phyloP scores from a whole-genome alignment of 1,140 invertebrate genomes.

The Apis laboriosa region DNA sequence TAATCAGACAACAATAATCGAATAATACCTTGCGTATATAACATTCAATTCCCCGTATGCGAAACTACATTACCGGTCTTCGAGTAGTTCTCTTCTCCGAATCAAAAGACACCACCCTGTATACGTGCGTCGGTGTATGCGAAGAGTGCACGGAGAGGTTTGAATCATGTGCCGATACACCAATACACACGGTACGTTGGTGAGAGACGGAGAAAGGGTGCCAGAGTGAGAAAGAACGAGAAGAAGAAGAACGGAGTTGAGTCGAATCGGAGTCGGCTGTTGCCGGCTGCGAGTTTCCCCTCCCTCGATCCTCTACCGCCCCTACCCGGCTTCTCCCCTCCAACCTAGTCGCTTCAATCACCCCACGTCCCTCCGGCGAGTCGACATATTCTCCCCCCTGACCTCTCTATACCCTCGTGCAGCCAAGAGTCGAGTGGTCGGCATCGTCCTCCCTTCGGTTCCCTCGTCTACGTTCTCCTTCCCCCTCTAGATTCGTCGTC shows the following conservation, averaged over 20 bases:
- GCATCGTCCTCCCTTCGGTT: background rate
- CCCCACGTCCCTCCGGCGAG: constrained; percentile 52
- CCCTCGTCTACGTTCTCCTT: constrained; percentile 39
- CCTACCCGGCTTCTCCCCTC: constrained; percentile 23
- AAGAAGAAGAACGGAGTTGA: constrained; percentile 46
- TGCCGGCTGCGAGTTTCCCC: constrained; percentile 55
- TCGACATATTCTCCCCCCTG: constrained; percentile 51
- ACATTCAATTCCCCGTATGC: background rate
- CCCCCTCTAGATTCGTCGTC: constrained; percentile 24
- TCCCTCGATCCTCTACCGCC: constrained; percentile 8
- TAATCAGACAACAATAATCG: constrained; percentile 14
- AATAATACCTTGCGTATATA: background rate
- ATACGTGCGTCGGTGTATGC: constrained; percentile 27
- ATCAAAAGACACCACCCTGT: constrained; percentile 56
- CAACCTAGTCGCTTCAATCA: constrained; percentile 47
- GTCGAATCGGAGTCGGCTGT: constrained; percentile 57
- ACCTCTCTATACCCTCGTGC: constrained; percentile 24
- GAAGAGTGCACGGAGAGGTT: background rate
- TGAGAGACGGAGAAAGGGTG: constrained; percentile 29
- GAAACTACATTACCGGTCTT: constrained; percentile 5
- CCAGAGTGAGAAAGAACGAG: constrained; percentile 24
- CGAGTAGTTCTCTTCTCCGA: background rate
- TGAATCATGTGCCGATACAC: constrained; percentile 49
- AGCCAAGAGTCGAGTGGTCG: constrained; percentile 45
- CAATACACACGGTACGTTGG: constrained; percentile 21